Percentiles rank a stretch among this genome's conserved stretches.
Conservation (phyloP, 2,888 invertebrate species). For the Lampropteryx suffumata region DNA sequence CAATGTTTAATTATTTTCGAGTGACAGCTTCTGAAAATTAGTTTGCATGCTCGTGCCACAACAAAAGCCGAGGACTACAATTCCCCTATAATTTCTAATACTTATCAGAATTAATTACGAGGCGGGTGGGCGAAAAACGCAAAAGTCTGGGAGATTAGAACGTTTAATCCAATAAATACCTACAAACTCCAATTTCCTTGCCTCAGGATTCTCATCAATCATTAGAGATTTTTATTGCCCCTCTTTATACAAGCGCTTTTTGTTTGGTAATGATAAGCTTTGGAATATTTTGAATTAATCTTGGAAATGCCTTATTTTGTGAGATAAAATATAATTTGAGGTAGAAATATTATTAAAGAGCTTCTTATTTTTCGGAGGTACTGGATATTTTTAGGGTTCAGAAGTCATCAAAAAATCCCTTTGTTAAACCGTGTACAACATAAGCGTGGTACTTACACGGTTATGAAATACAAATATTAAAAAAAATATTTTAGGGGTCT, state of each 20-base stretch:
- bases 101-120: constrained; percentile 62
- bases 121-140: constrained; percentile 45
- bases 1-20: too few relatives aligned
- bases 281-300: constrained; percentile 6
- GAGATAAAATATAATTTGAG: not conserved
- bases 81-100: constrained; percentile 53
- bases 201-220: constrained; percentile 56
- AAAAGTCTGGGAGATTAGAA: constrained; percentile 58
- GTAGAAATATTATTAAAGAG: too few relatives aligned
- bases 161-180: constrained; percentile 63
- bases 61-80: not conserved
- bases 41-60: not conserved
- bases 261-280: constrained; percentile 24
- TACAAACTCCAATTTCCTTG: constrained; percentile 52
- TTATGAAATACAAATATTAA: too few relatives aligned
- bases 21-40: not conserved
- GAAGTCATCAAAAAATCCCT: too few relatives aligned
- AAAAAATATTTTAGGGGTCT: too few relatives aligned
- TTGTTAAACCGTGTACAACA: too few relatives aligned
- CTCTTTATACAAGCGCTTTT: constrained; percentile 27
- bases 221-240: constrained; percentile 54
- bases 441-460: too few relatives aligned
- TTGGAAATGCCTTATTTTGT: constrained; percentile 1
- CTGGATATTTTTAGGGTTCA: too few relatives aligned
- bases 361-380: too few relatives aligned